Evolutionary conservation across 2,888 invertebrate genomes (phyloP).

Genomic region (Cacoxenus indagator): DNA sequence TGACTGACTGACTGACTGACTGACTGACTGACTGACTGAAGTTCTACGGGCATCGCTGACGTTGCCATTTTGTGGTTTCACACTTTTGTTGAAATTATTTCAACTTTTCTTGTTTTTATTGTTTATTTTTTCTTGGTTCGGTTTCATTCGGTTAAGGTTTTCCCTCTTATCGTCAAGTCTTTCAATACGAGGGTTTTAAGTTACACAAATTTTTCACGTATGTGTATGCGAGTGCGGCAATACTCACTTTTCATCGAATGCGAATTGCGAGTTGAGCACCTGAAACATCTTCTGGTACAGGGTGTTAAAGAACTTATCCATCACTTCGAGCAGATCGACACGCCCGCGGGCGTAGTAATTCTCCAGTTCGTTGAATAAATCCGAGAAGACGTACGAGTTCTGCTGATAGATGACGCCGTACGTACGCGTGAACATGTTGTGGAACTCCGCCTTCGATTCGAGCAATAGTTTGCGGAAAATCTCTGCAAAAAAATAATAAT

Average conservation of each 20-base stretch:
- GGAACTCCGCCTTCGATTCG: slow-evolving; percentile 88
- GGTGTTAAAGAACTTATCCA: slow-evolving; percentile 93
- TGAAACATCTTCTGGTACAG: slow-evolving; percentile 97
- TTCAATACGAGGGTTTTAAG: not conserved
- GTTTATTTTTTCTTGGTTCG: slow-evolving; percentile 32
- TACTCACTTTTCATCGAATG: slow-evolving; percentile 86
- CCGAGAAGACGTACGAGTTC: slow-evolving; percentile 92
- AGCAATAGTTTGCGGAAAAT: slow-evolving; percentile 88
- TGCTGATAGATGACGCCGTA: slow-evolving; percentile 96
- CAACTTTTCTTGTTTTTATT: slow-evolving; percentile 21
- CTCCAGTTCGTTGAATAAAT: slow-evolving; percentile 90
- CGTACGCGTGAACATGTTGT: slow-evolving; percentile 95
- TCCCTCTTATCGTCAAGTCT: not conserved
- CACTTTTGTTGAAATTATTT: slow-evolving; percentile 44
- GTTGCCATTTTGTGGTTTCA: slow-evolving; percentile 57
- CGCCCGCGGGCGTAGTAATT: slow-evolving; percentile 89
- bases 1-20: not conserved
- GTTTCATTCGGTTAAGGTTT: slow-evolving; percentile 23
- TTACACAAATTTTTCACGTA: slow-evolving; percentile 7
- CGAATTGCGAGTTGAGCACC: slow-evolving; percentile 93
- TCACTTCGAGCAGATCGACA: slow-evolving; percentile 85
- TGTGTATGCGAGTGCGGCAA: slow-evolving; percentile 3
- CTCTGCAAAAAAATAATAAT: slow-evolving; percentile 76
- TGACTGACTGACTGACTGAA: not conserved
- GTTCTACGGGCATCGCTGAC: not conserved